Base-by-base conservation (phyloP, 2,113 vertebrate genomes). In the Chionomys nivalis region DNA sequence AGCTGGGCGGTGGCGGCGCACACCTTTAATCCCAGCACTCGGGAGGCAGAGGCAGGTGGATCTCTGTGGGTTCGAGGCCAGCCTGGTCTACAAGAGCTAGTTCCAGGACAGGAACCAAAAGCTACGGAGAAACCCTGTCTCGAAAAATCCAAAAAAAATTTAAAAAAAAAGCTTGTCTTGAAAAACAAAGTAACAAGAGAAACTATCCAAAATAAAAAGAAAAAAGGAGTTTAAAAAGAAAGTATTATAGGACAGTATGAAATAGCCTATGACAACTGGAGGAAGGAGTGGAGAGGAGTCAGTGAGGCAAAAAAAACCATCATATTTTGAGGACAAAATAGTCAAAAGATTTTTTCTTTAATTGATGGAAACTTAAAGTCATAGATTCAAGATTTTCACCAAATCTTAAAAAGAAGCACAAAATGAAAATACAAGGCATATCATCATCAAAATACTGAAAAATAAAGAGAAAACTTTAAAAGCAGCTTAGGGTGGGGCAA, bases 371-470 rank as follows among this genome's bases (percentile, higher is more conserved):
- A 88, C 61, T 68, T 70, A 85, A 81, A 88, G 36, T 17, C 63
- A 93, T 14, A 95, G 47, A 90, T 94, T 21, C 78, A 89, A 87
- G 49, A 92, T 82, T 26, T 23, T 96, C 87, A 96, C 42, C n/a
- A 85, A 85, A 76, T 6, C 21, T 44, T 66, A 94, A 91, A 11
- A 75, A 91, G 14, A 66, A 87, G 87, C 21, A 95, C 63, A 93
- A 73, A 82, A 95, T 39, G n/a, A 77, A 91, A 83, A 93, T 23
- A 23, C 47, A 83, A 42, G 47, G 33, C 5, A 93, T 23, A 87
- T 75, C 16, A 72, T 72, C n/a, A 77, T 87, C 47, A 93, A 94
- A 94, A 91, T 33, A 3, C 36, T 76, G 16, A 92, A 96, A 78
- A 96, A 4, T 1, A 92, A 44, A n/a, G 55, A 90, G 85, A 83